Conservation (phyloP, 2,113 vertebrate genomes). For the Cololabis saira region DNA sequence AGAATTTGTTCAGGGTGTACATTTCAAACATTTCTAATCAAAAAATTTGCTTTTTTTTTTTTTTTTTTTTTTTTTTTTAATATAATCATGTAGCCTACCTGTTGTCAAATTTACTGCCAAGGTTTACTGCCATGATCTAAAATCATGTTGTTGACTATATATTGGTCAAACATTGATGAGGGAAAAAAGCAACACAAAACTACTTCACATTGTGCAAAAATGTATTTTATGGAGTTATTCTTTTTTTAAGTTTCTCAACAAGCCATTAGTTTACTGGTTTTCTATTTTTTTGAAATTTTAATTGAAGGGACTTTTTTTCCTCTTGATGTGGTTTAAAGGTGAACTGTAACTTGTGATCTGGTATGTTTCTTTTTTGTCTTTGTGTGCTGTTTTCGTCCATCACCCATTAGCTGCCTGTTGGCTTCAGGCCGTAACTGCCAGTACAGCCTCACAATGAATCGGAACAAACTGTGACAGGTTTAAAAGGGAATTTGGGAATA, state of each 20-base stretch:
- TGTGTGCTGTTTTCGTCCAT: neutral
- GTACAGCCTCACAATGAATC: slow-evolving; percentile 7
- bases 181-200: too few relatives aligned
- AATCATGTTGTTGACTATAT: too few relatives aligned
- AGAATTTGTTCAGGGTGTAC: neutral
- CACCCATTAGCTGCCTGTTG: slow-evolving; percentile 9
- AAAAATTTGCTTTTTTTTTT: neutral
- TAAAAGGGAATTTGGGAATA: slow-evolving; percentile 35
- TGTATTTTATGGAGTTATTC: neutral
- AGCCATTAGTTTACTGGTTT: neutral
- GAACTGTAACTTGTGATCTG: neutral
- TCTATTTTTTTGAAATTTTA: slow-evolving; percentile 2
- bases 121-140: too few relatives aligned
- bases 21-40: neutral
- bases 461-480: neutral
- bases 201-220: too few relatives aligned
- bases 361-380: neutral
- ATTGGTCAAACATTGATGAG: too few relatives aligned
- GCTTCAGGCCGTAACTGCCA: slow-evolving; percentile 26
- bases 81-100: neutral
- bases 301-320: neutral
- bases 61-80: neutral
- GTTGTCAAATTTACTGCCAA: neutral
- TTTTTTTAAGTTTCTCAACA: neutral
- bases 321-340: neutral